Conservation (phyloP, 2,888 invertebrate species). For the Ichneumon xanthorius region DNA sequence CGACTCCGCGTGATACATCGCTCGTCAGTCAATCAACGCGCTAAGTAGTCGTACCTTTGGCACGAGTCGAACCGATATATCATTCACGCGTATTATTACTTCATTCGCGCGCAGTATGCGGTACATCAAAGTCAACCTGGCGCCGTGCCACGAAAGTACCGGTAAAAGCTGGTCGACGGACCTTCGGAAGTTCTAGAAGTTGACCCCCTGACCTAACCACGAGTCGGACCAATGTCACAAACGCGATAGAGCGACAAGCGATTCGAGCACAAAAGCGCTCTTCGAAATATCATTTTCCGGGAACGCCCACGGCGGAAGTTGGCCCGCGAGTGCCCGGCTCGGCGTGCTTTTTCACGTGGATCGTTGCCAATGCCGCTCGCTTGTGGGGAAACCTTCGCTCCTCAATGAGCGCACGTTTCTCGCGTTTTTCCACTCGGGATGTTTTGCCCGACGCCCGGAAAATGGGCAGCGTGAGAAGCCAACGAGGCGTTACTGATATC, state of each 20-base stretch:
- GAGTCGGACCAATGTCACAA: background rate
- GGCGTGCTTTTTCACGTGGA: constrained; percentile 34
- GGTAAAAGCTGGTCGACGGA: background rate
- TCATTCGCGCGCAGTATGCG: background rate
- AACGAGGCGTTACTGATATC: background rate
- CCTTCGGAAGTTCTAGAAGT: background rate
- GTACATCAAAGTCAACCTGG: constrained; percentile 34
- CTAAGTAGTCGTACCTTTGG: background rate
- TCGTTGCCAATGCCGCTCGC: constrained; percentile 53
- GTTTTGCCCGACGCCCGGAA: background rate
- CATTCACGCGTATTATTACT: constrained; percentile 14
- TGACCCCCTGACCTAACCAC: background rate
- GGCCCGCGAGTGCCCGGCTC: background rate
- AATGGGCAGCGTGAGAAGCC: background rate
- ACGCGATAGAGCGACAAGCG: background rate
- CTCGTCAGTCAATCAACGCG: background rate
- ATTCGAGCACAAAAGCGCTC: background rate
- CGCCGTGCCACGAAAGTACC: constrained; percentile 5
- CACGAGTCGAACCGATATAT: background rate
- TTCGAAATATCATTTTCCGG: constrained; percentile 47
- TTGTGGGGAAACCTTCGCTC: constrained; percentile 17
- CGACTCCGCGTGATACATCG: background rate
- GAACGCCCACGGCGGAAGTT: background rate
- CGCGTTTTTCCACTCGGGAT: background rate
- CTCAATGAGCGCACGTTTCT: background rate